Evolutionary conservation across 2,888 invertebrate species (phyloP).

Genomic region (Drosophila cracens): DNA sequence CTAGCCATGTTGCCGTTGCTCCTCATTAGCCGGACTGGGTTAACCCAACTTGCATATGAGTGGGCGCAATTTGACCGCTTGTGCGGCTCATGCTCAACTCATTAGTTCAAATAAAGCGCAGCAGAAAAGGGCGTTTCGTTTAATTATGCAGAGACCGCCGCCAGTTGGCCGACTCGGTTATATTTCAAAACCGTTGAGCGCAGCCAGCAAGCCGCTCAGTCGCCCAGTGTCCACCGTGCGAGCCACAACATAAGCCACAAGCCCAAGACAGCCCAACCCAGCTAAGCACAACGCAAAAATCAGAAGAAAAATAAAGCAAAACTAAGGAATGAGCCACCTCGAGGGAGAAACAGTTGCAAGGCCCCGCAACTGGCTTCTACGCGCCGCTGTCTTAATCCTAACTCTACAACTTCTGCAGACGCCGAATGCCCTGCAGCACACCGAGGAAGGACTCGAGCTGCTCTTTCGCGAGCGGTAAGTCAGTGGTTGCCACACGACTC

Average conservation of each 20-base stretch:
- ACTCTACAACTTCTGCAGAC: conserved; percentile 65
- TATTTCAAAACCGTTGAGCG: conserved; percentile 68
- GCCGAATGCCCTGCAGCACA: conserved; percentile 63
- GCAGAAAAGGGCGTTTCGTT: conserved; percentile 44
- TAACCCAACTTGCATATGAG: conserved; percentile 10
- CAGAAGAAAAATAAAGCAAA: accelerated
- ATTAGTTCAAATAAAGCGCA: conserved; percentile 72
- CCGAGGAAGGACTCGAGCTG: conserved; percentile 85
- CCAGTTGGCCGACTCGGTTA: conserved; percentile 47
- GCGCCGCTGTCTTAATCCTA: conserved; percentile 64
- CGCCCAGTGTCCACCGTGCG: conserved; percentile 38
- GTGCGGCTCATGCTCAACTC: conserved; percentile 41
- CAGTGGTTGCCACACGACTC: neutral
- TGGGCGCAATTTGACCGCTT: conserved; percentile 24
- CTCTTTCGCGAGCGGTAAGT: conserved; percentile 85
- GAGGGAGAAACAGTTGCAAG: conserved; percentile 12
- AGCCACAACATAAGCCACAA: conserved; percentile 12
- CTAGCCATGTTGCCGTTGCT: conserved; percentile 66
- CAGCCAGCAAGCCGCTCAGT: conserved; percentile 58
- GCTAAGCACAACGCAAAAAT: neutral
- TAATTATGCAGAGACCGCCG: conserved; percentile 67
- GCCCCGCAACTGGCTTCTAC: conserved; percentile 61
- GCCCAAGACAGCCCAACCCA: neutral
- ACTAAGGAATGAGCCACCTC: conserved; percentile 24
- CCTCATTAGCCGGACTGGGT: conserved; percentile 59